These are phyloP conservation scores for Oreonectes daqikongensis DNA, from an alignment of 2,797 vertebrate species.

Conservation along the genomic window DNA sequence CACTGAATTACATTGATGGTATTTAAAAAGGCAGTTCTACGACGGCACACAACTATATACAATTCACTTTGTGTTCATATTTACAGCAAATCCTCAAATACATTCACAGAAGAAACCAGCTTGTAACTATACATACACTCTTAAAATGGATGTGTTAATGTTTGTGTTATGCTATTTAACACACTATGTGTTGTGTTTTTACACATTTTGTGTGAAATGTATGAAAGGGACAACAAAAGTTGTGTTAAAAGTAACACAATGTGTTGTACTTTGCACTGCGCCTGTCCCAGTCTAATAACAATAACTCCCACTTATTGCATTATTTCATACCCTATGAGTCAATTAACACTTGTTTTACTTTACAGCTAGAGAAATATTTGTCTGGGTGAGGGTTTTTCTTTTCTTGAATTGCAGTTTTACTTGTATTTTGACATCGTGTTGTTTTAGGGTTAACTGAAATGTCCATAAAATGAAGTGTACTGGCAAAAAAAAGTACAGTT, in stretches of 20 bases:
- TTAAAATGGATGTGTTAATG: too few relatives aligned
- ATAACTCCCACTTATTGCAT: conserved; percentile 51
- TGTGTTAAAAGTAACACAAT: too few relatives aligned
- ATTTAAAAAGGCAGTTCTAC: conserved; percentile 28
- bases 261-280: background rate
- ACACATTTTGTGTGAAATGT: too few relatives aligned
- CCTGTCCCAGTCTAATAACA: conserved; percentile 41
- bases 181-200: too few relatives aligned
- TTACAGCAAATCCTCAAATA: conserved; percentile 29
- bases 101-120: conserved; percentile 20
- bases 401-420: too few relatives aligned
- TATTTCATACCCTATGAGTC: conserved; percentile 49
- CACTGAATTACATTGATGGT: conserved; percentile 1
- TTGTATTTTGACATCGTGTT: too few relatives aligned
- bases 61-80: conserved; percentile 22
- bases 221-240: too few relatives aligned
- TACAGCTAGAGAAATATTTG: conserved; percentile 32
- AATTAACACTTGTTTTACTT: conserved; percentile 48
- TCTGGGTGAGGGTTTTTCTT: too few relatives aligned
- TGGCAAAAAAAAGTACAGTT: too few relatives aligned
- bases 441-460: too few relatives aligned
- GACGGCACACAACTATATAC: conserved; percentile 10
- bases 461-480: too few relatives aligned
- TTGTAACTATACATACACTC: background rate
- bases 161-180: too few relatives aligned